phyloP scores from a whole-genome alignment of 92 coral and sea anemone species.

The Galaxea fascicularis region DNA sequence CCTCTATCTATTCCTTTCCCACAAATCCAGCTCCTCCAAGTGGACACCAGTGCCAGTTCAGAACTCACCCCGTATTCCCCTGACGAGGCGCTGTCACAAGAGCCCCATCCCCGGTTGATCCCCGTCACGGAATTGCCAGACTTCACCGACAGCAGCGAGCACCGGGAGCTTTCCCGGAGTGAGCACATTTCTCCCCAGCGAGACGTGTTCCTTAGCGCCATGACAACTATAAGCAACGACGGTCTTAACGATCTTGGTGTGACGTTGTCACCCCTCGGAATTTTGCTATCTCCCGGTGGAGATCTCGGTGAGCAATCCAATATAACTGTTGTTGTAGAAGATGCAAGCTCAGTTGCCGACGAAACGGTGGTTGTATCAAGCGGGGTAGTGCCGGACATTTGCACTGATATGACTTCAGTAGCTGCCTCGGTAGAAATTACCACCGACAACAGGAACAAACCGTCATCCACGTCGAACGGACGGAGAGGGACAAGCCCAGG shows the following conservation, averaged over 20 bases:
- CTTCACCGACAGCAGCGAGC: constrained; percentile 48
- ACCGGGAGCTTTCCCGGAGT: constrained; percentile 28
- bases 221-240: constrained; percentile 62
- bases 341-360: background rate
- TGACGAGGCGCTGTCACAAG: constrained; percentile 22
- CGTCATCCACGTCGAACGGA: background rate
- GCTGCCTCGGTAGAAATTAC: constrained; percentile 79
- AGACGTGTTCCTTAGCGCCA: constrained; percentile 34
- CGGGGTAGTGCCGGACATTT: constrained; percentile 20
- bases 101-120: constrained; percentile 13
- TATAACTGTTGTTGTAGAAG: constrained; percentile 44
- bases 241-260: constrained; percentile 62
- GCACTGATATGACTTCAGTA: constrained; percentile 66
- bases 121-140: constrained; percentile 35
- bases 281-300: constrained; percentile 54
- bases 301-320: constrained; percentile 13
- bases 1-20: constrained; percentile 32
- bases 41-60: constrained; percentile 30
- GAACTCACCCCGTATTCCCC: constrained; percentile 60
- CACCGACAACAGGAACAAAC: constrained; percentile 29
- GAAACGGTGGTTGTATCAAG: constrained; percentile 2
- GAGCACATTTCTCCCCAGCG: constrained; percentile 5
- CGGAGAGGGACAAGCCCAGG: constrained; percentile 6
- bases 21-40: constrained; percentile 13
- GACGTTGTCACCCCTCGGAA: constrained; percentile 62